Evolutionary conservation across 2,888 invertebrate species (phyloP).

Genomic region (Sylvicola cinctus): DNA sequence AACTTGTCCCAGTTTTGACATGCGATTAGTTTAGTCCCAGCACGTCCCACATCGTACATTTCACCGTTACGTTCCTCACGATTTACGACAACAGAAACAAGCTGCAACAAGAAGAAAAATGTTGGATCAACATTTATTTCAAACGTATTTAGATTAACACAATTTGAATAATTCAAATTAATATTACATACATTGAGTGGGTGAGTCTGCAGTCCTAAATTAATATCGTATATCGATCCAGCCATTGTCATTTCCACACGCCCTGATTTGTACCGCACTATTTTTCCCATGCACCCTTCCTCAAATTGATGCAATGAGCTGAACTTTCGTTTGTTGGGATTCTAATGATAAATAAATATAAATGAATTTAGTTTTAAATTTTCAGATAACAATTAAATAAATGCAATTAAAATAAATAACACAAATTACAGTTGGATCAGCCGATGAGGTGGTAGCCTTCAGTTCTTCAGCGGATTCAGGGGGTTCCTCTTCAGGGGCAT

Average conservation of each 20-base stretch:
- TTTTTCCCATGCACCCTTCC: conserved; percentile 36
- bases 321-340: conserved; percentile 8
- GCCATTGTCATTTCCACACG: conserved; percentile 33
- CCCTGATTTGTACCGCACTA: conserved; percentile 35
- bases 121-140: too few relatives aligned
- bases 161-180: too few relatives aligned
- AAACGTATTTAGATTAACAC: too few relatives aligned
- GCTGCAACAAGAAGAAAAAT: conserved; percentile 13
- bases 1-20: conserved; percentile 31
- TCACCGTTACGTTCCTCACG: conserved; percentile 31
- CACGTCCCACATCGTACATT: conserved; percentile 32
- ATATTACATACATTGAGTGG: conserved; percentile 26
- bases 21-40: conserved; percentile 33
- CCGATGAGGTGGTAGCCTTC: conserved; percentile 2
- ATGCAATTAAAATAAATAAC: too few relatives aligned
- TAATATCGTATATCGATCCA: conserved; percentile 34
- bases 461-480: conserved; percentile 5
- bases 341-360: too few relatives aligned
- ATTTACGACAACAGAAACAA: conserved; percentile 31
- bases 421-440: too few relatives aligned
- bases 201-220: conserved; percentile 33
- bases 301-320: conserved; percentile 28
- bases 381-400: too few relatives aligned
- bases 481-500: conserved; percentile 11
- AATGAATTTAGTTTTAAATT: too few relatives aligned